Percentiles rank a stretch among this genome's conserved stretches.
These are phyloP conservation scores for Rana temporaria DNA, from an alignment of 2,113 vertebrate species.

Conservation along the genomic window DNA sequence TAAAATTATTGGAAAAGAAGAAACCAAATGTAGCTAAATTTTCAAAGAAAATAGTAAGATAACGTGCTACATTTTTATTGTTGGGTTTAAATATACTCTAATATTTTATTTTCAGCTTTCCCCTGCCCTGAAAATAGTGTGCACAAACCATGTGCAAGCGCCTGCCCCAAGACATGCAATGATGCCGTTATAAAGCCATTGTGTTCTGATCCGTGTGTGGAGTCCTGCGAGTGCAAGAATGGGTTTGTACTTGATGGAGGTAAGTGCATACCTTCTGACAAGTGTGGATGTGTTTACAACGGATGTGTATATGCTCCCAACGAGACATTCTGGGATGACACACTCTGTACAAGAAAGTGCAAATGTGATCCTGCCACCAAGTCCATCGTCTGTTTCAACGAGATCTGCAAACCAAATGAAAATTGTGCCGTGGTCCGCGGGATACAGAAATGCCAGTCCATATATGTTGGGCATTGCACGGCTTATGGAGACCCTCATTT, in stretches of 20 bases:
- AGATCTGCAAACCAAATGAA: neutral
- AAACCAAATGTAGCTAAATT: too few relatives aligned
- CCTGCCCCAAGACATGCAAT: conserved; percentile 68
- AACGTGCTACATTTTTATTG: too few relatives aligned
- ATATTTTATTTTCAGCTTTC: conserved; percentile 60
- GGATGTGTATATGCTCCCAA: conserved; percentile 32
- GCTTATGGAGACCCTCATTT: conserved; percentile 59
- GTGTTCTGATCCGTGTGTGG: conserved; percentile 61
- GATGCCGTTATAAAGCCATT: accelerated
- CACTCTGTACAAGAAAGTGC: conserved; percentile 55
- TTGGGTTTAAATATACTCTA: neutral
- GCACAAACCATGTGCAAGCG: conserved; percentile 51
- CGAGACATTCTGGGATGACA: conserved; percentile 61
- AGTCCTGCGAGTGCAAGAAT: conserved; percentile 56
- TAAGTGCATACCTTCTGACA: conserved; percentile 55
- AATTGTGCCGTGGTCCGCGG: conserved; percentile 12
- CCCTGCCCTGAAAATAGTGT: conserved; percentile 68
- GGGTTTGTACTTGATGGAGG: conserved; percentile 62
- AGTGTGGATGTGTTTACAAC: conserved; percentile 62
- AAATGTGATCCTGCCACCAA: conserved; percentile 50
- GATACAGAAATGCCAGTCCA: neutral
- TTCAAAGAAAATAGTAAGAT: too few relatives aligned
- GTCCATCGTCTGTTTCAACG: conserved; percentile 1
- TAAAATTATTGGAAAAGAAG: too few relatives aligned
- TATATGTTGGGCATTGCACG: conserved; percentile 57